Percentiles rank a stretch among this genome's conserved stretches.
Evolutionary conservation across 2,113 vertebrate species (phyloP).

Genomic region (Perca flavescens): DNA sequence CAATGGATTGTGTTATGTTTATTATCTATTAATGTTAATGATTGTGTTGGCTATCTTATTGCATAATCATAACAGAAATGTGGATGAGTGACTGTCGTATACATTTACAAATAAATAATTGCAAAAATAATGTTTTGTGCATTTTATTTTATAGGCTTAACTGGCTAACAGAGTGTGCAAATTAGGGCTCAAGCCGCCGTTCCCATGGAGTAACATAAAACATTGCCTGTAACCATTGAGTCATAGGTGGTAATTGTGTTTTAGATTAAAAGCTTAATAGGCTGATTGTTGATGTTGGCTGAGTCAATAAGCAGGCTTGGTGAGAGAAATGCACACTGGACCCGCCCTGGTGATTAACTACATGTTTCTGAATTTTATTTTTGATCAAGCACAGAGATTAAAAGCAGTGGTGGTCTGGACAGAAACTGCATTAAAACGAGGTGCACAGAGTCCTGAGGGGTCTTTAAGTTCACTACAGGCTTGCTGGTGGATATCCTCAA

Average conservation of each 20-base stretch:
- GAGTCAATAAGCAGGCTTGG: constrained; percentile 60
- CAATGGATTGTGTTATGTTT: constrained; percentile 25
- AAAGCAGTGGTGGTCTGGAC: constrained; percentile 41
- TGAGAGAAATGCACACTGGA: constrained; percentile 39
- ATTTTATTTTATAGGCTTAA: constrained; percentile 31
- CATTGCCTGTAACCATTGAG: constrained; percentile 54
- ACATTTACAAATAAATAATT: constrained; percentile 27
- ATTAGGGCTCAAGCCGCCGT: constrained; percentile 21
- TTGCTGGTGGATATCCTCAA: constrained; percentile 10
- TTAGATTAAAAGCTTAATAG: constrained; percentile 74
- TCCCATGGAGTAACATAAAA: constrained; percentile 44
- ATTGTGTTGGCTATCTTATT: background rate
- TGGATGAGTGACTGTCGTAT: constrained; percentile 1
- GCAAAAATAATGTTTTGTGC: constrained; percentile 7
- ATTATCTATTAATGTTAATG: constrained; percentile 5
- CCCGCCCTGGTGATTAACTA: constrained; percentile 58
- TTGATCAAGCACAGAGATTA: constrained; percentile 60
- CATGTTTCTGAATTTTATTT: constrained; percentile 69
- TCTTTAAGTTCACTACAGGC: constrained; percentile 9
- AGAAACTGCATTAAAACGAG: constrained; percentile 36
- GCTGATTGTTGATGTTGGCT: constrained; percentile 48
- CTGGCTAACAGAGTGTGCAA: constrained; percentile 46
- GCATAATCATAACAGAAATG: background rate
- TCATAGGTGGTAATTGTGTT: constrained; percentile 75
- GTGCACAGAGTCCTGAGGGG: constrained; percentile 20